phyloP scores from a whole-genome alignment of 2,888 invertebrate genomes.

The Phasia obesa region DNA sequence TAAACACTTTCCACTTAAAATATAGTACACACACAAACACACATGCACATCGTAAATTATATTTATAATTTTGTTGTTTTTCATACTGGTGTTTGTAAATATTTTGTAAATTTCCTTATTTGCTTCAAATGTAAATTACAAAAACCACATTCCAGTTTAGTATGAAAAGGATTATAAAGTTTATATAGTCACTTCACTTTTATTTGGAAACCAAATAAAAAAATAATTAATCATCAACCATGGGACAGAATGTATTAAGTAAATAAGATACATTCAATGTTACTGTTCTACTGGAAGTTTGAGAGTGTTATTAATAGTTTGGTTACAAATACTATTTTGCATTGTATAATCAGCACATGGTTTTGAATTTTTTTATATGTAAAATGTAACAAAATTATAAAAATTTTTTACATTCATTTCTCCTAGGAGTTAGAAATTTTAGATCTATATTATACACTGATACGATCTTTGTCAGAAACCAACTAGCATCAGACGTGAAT shows the following conservation, averaged over 20 bases:
- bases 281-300: background rate
- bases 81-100: background rate
- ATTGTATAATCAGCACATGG: too few relatives aligned
- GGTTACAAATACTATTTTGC: conserved; percentile 28
- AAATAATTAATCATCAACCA: conserved; percentile 44
- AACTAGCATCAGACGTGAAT: too few relatives aligned
- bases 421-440: too few relatives aligned
- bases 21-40: conserved; percentile 42
- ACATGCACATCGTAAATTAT: conserved; percentile 50
- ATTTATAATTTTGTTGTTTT: conserved; percentile 15
- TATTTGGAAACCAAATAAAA: background rate
- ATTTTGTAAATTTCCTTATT: conserved; percentile 12
- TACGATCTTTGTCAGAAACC: too few relatives aligned
- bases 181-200: conserved; percentile 18
- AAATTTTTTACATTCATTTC: too few relatives aligned
- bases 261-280: conserved; percentile 12
- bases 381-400: too few relatives aligned
- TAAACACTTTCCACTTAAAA: conserved; percentile 52
- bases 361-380: too few relatives aligned
- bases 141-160: conserved; percentile 8
- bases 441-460: too few relatives aligned
- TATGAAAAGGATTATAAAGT: conserved; percentile 17
- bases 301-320: conserved; percentile 14
- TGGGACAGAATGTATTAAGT: conserved; percentile 15
- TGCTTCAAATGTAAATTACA: conserved; percentile 29